Evolutionary conservation across 2,797 vertebrate species (phyloP), one percentile per base, ranked within the genome.

Genomic region (Crenichthys baileyi): DNA sequence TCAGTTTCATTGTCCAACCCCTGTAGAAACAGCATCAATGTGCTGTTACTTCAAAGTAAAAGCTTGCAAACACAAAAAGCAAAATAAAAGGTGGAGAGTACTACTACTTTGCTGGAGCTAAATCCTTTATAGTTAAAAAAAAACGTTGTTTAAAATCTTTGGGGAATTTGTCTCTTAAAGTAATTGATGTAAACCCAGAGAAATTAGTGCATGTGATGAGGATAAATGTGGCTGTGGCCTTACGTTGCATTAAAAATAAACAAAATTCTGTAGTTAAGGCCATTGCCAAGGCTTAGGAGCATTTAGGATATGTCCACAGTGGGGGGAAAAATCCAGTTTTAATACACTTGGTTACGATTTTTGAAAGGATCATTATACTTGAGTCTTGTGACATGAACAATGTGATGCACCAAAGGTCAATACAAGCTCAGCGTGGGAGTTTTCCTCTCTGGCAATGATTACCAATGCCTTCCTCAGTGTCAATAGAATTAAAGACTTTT

Each of bases 331-430:
- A 39, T 53, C 4, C 31, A 36, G 50, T 5, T 36, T 22, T 55
- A 72, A 51, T 24, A 13, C 11, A 31, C 8, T 22, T 4, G 18
- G 50, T 12, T 50, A 72, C 1, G 11, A 2, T 22, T 18, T 13
- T 36, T 53, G 24, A 20, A 55, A 72, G 13, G 1, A 7, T 9
- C 22, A 24, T n/a, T 46, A 4, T n/a, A 5, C n/a, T 24, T 44
- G 11, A 22, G 51, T 41, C 72, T 44, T 58, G 39, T 73, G 72
- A 73, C 24, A 31, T 2, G 61, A 78, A 22, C 13, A 8, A 26
- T 24, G 4, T 58, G 8, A 56, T 24, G 63, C 51, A 41, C 72
- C 79, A 86, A 85, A 87, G 86, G 78, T 88, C 63, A 61, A 44
- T 48, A 1, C 68, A 11, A 53, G 20, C 18, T 55, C 1, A 26